Evolutionary conservation across 2,797 vertebrate species (phyloP).

Genomic region (Cyclopterus lumpus): DNA sequence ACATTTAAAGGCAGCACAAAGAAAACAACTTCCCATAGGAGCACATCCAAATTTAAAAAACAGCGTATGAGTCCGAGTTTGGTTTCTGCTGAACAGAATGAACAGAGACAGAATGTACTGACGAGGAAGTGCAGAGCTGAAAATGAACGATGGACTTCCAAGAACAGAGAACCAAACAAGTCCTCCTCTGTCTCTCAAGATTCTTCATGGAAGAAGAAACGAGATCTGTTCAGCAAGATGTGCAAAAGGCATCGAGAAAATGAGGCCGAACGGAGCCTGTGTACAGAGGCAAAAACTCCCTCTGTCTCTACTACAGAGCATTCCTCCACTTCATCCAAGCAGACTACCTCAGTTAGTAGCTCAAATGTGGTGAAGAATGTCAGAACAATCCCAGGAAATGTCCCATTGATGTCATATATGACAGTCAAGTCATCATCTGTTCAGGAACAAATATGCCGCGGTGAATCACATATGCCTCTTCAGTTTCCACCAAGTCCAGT

Average conservation of each 20-base stretch:
- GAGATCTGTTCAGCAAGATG: constrained; percentile 23
- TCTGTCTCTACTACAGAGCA: constrained; percentile 5
- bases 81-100: constrained; percentile 31
- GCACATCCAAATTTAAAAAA: constrained; percentile 24
- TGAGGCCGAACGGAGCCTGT: neutral
- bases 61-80: constrained; percentile 22
- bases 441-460: constrained; percentile 8
- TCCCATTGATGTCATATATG: constrained; percentile 17
- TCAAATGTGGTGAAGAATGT: constrained; percentile 27
- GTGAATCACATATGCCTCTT: constrained; percentile 2
- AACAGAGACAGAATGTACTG: constrained; percentile 5
- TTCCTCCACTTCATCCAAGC: constrained; percentile 37
- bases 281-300: neutral
- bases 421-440: constrained; percentile 3
- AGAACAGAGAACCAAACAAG: constrained; percentile 19
- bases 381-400: neutral
- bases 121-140: constrained; percentile 17
- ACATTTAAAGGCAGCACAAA: neutral
- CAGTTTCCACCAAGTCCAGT: constrained; percentile 42
- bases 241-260: constrained; percentile 4
- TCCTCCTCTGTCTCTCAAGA: constrained; percentile 10
- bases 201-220: constrained; percentile 27
- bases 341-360: constrained; percentile 32
- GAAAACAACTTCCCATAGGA: constrained; percentile 26
- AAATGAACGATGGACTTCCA: constrained; percentile 18